Conservation (phyloP, 2,113 vertebrate species). For the Clarias gariepinus region DNA sequence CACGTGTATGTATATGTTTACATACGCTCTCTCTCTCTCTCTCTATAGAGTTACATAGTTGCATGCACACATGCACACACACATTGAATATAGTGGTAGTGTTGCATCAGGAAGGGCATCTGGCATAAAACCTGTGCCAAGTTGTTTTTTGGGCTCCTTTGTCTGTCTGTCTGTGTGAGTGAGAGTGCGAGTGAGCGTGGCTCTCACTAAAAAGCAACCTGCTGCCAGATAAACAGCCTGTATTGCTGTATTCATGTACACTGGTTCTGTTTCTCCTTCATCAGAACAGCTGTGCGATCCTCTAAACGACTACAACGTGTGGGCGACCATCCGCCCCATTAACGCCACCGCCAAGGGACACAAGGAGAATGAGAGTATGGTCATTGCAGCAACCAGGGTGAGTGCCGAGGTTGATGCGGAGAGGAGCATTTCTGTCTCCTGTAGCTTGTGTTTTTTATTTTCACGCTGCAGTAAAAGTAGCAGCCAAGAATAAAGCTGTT, state of each 20-base stretch:
- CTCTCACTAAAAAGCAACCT: background rate
- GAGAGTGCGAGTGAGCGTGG: too few species aligned
- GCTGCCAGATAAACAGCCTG: background rate
- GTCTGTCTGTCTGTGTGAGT: too few species aligned
- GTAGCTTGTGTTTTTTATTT: background rate
- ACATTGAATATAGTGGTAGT: too few species aligned
- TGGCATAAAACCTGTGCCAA: too few species aligned
- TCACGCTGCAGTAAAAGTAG: background rate
- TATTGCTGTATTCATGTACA: background rate
- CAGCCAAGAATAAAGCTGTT: background rate
- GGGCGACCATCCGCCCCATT: constrained; percentile 80
- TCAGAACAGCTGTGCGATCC: constrained; percentile 88
- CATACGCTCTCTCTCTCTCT: too few species aligned
- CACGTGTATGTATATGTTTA: too few species aligned
- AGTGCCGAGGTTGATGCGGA: constrained; percentile 48
- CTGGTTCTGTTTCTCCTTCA: background rate
- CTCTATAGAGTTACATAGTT: too few species aligned
- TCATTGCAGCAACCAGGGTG: constrained; percentile 84
- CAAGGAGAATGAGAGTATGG: constrained; percentile 68
- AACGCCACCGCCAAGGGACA: constrained; percentile 77
- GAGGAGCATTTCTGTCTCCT: background rate
- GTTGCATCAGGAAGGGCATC: too few species aligned
- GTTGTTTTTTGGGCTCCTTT: too few species aligned
- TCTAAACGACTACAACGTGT: constrained; percentile 82
- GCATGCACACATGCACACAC: too few species aligned